Evolutionary conservation across 2,888 invertebrate genomes (phyloP).

Genomic region (Microplitis manilae): DNA sequence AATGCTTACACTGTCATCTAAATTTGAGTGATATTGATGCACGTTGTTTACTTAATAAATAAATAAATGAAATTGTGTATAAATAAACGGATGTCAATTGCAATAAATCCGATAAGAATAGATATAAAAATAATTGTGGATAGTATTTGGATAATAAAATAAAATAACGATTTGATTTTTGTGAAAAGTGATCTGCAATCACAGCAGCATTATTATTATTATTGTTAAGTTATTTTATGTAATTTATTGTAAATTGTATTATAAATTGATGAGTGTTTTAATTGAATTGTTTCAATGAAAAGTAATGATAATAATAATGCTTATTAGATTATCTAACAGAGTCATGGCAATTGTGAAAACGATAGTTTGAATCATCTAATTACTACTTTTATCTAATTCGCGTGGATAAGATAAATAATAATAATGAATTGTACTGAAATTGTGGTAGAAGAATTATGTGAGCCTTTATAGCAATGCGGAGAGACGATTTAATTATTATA

Average conservation of each 20-base stretch:
- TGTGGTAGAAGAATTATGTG: constrained; percentile 18
- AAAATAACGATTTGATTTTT: neutral
- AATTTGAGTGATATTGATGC: neutral
- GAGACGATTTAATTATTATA: neutral
- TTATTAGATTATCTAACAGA: neutral
- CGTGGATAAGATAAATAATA: neutral
- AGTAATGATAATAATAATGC: neutral
- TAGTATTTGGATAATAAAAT: neutral
- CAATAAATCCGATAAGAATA: constrained; percentile 57
- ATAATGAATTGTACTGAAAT: neutral
- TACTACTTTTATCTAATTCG: neutral
- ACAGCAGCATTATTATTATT: neutral
- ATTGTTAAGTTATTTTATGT: neutral
- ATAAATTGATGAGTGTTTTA: neutral
- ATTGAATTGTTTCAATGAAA: neutral
- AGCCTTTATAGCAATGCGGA: constrained; percentile 12
- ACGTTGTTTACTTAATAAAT: neutral
- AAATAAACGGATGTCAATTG: constrained; percentile 65
- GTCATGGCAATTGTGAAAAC: neutral
- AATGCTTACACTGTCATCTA: neutral
- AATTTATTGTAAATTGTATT: constrained; percentile 1
- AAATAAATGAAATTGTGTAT: constrained; percentile 51
- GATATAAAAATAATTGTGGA: constrained; percentile 7
- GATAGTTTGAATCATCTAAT: neutral
- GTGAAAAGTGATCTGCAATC: neutral